phyloP scores from a whole-genome alignment of 2,888 invertebrate species.

The Drosophila parthenogenetica region DNA sequence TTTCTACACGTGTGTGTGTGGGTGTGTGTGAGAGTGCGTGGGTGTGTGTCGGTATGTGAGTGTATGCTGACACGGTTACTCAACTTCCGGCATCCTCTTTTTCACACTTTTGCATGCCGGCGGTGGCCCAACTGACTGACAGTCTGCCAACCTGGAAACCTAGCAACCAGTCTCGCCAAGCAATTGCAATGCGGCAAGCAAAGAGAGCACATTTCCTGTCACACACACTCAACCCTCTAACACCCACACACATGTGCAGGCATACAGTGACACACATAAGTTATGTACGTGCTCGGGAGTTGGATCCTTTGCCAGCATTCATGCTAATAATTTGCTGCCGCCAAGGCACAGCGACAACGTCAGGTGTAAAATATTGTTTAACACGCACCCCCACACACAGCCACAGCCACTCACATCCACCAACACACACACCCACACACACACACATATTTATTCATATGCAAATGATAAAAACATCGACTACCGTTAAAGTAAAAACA shows the following conservation, averaged over 20 bases:
- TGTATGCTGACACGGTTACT: conserved; percentile 47
- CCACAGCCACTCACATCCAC: neutral
- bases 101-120: conserved; percentile 49
- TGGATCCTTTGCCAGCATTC: conserved; percentile 72
- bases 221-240: conserved; percentile 21
- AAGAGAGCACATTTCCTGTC: conserved; percentile 58
- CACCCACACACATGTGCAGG: conserved; percentile 10
- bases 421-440: neutral
- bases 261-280: conserved; percentile 2
- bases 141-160: conserved; percentile 2
- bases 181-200: conserved; percentile 17
- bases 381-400: conserved; percentile 42
- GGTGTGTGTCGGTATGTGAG: conserved; percentile 19
- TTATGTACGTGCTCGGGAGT: conserved; percentile 40
- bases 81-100: conserved; percentile 65
- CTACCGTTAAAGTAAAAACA: conserved; percentile 27
- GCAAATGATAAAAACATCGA: conserved; percentile 61
- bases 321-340: conserved; percentile 79
- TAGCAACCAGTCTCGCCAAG: conserved; percentile 1
- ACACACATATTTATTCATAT: conserved; percentile 56
- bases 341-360: conserved; percentile 51
- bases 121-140: conserved; percentile 32
- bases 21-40: neutral
- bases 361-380: conserved; percentile 80
- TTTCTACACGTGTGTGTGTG: neutral